These are phyloP conservation scores for Urocyon cinereoargenteus DNA, from an alignment of 2,797 vertebrate species.

Conservation along the genomic window DNA sequence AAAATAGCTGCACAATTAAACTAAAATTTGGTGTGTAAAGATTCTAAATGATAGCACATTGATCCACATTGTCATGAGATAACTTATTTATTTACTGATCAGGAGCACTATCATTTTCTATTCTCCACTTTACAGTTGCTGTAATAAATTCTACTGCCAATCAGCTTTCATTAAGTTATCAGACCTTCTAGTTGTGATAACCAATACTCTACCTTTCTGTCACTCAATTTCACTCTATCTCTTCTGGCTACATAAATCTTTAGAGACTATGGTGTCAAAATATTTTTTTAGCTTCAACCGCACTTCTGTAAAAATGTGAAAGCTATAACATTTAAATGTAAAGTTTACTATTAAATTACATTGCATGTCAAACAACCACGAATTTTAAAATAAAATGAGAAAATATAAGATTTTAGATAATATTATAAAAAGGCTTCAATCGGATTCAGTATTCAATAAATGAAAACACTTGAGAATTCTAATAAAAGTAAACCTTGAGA, in stretches of 20 bases:
- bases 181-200: slow-evolving; percentile 53
- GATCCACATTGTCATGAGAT: slow-evolving; percentile 33
- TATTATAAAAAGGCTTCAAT: slow-evolving; percentile 58
- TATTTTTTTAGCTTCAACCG: slow-evolving; percentile 52
- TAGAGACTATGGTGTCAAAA: slow-evolving; percentile 47
- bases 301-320: slow-evolving; percentile 37
- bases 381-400: slow-evolving; percentile 77
- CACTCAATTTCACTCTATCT: slow-evolving; percentile 49
- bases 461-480: slow-evolving; percentile 76
- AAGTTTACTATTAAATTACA: slow-evolving; percentile 74
- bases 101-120: slow-evolving; percentile 62
- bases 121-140: slow-evolving; percentile 39
- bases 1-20: slow-evolving; percentile 48
- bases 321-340: slow-evolving; percentile 53
- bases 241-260: slow-evolving; percentile 61
- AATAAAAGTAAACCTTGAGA: slow-evolving; percentile 78
- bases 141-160: slow-evolving; percentile 60
- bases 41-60: slow-evolving; percentile 56
- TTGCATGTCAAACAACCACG: slow-evolving; percentile 47
- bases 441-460: slow-evolving; percentile 73
- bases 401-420: slow-evolving; percentile 72
- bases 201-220: slow-evolving; percentile 61
- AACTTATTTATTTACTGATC: slow-evolving; percentile 69
- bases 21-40: slow-evolving; percentile 8
- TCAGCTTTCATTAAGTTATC: slow-evolving; percentile 65